Evolutionary conservation across 2,113 vertebrate species (phyloP).

Genomic region (Lates calcarifer): DNA sequence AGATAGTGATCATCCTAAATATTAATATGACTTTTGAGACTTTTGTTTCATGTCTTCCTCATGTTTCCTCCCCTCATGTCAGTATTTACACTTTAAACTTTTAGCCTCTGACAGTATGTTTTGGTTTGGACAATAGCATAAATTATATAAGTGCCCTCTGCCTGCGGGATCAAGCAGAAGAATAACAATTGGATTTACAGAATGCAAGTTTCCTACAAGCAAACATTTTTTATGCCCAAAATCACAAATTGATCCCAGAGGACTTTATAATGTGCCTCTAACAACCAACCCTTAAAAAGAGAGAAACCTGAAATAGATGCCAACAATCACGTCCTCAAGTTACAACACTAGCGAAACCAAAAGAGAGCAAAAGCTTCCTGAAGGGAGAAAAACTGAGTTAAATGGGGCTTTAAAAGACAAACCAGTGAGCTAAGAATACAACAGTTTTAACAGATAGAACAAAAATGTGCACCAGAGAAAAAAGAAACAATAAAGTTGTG

Average conservation of each 20-base stretch:
- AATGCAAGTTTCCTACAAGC: too few relatives aligned
- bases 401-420: slow-evolving; percentile 55
- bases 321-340: too few relatives aligned
- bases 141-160: too few relatives aligned
- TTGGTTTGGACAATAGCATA: too few relatives aligned
- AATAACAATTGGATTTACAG: neutral
- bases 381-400: slow-evolving; percentile 42
- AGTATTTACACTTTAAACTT: too few relatives aligned
- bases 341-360: too few relatives aligned
- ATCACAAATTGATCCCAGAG: neutral
- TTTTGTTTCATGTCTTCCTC: too few relatives aligned
- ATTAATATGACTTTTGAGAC: too few relatives aligned
- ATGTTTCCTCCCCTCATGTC: too few relatives aligned
- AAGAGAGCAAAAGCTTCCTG: too few relatives aligned
- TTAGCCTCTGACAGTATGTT: neutral
- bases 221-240: too few relatives aligned
- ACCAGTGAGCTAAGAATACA: slow-evolving; percentile 23
- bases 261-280: neutral
- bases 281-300: neutral
- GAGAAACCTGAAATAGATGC: neutral
- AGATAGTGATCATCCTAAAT: too few relatives aligned
- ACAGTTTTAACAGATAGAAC: slow-evolving; percentile 23
- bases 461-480: slow-evolving; percentile 24
- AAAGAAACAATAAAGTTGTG: slow-evolving; percentile 62
- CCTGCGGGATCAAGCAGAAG: neutral